Base-by-base conservation (phyloP, 2,888 invertebrate genomes). In the Spisula solida region DNA sequence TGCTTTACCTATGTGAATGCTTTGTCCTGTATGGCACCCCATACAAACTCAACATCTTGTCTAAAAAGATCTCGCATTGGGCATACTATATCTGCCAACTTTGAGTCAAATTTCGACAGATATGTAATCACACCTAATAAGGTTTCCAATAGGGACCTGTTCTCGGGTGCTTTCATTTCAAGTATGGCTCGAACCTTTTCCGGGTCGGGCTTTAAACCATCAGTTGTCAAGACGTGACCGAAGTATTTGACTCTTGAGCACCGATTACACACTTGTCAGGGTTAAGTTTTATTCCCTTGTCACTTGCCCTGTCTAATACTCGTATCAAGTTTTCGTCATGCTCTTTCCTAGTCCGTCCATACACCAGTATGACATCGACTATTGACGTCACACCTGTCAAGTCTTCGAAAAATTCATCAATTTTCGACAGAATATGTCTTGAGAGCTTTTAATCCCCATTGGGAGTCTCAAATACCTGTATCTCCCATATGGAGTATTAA, bases 401-500 rank as follows among this genome's bases (percentile, higher is more conserved):
- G 29, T 66, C 66, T 4, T 66, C 66, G 2, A 90, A n/a, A n/a
- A n/a, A n/a, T n/a, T n/a, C n/a, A n/a, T n/a, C n/a, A n/a, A 88
- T 41, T 87, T 90, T 4, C 82, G 41, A 41, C 91, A 87, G 78
- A 93, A 93, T 25, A 88, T 86, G 55, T 93, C 92, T 80, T 90
- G 92, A 18, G 89, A 82, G 16, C 55, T 86, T 14, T 84, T 88
- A 5, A n/a, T n/a, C n/a, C n/a, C n/a, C n/a, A n/a, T n/a, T n/a
- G n/a, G n/a, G n/a, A n/a, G n/a, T n/a, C n/a, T 56, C 0, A 87
- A 31, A 92, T 91, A 89, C 8, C 91, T 34, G 31, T 90, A 93
- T 18, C 93, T 81, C 75, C 93, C 90, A 20, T 87, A 91, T 16
- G 87, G 89, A 6, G 86, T 90, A 78, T 91, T 91, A 81, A 93